Evolutionary conservation across 2,888 invertebrate genomes (phyloP), one percentile per base, ranked within the genome.

Genomic region (Trissonchulus latispiculum): DNA sequence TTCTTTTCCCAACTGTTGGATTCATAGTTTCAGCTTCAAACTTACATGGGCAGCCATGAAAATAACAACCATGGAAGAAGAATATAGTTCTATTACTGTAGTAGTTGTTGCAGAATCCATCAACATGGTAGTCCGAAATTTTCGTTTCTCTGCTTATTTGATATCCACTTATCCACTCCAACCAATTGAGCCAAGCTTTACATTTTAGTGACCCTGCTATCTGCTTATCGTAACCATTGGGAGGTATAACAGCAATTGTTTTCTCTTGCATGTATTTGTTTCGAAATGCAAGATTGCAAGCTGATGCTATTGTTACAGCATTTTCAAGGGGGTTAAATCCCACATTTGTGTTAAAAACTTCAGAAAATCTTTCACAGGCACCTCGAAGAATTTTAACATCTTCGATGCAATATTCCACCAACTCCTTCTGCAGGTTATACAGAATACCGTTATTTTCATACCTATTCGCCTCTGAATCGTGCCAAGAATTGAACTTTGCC

Each of bases 371-470:
- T 68, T 32, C 23, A 36, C 69, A 68, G 18, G 69, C 69, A 8
- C n/a, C 23, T 68, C 36, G n/a, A 8, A 23, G 36, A 3, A 68
- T 36, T 3, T 35, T n/a, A 32, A 68, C 69, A 33, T 68, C 69
- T 36, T 68, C 32, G 18, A 68, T 68, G 33, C 69, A 68, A 36
- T 68, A 68, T 35, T 33, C 35, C 33, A n/a, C 35, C n/a, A 68
- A 68, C 3, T 33, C 28, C n/a, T 32, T n/a, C 36, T 68, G 28
- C n/a, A 68, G 36, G 36, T 36, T 68, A 33, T 68, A 68, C 8
- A 68, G 35, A 18, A 36, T 33, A 23, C 69, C 33, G 8, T 48
- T 8, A 23, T 48, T 48, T 48, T 48, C 48, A 48, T 48, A 48
- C 23, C 48, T 8, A 15, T 8, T 48, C 23, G 8, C 23, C 23